Evolutionary conservation across 2,113 vertebrate species (phyloP), one percentile per base, ranked within the genome.

Genomic region (Neogale vison): DNA sequence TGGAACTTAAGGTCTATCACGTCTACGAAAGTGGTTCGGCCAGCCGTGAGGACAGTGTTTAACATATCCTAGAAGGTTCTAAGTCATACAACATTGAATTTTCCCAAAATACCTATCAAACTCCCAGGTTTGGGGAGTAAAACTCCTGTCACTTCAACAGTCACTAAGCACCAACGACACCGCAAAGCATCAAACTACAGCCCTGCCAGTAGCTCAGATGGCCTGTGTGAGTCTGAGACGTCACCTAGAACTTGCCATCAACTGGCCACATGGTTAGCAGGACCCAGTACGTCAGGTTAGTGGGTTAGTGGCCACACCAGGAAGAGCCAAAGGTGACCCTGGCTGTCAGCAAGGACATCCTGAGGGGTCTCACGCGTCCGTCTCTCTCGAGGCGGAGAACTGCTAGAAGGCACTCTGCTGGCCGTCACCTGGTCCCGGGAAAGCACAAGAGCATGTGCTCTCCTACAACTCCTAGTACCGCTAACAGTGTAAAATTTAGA

Each of bases 191-290:
- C 24, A 3, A 57, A 24, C 15, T 4, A 1, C 4, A 7, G 4
- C 57, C 29, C 72, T 20, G 20, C 67, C 7, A 39, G 12, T 24
- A 24, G 47, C 34, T 50, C 63, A 20, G 59, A 9, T 4, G 55
- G 74, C 39, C 34, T 0, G 1, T 4, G 29, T 1, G 29, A 20
- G 11, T 14, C 14, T 0, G 11, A 18, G 31, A 42, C 3, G 4
- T 18, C 1, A 42, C 34, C 59, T 26, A 7, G 11, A 42, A 15
- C 1, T 23, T 14, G 6, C 2, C 31, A 3, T 3, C 63, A 6
- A 67, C 7, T 11, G 29, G 47, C 45, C 57, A 7, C 1, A 52
- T 3, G 2, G 4, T 65, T 14, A 50, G 47, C 63, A 74, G 42
- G 55, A 42, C 47, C 6, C 65, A 47, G 7, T 11, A 7, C 3